Evolutionary conservation across 2,113 vertebrate species (phyloP).

Genomic region (Delphinus delphis): DNA sequence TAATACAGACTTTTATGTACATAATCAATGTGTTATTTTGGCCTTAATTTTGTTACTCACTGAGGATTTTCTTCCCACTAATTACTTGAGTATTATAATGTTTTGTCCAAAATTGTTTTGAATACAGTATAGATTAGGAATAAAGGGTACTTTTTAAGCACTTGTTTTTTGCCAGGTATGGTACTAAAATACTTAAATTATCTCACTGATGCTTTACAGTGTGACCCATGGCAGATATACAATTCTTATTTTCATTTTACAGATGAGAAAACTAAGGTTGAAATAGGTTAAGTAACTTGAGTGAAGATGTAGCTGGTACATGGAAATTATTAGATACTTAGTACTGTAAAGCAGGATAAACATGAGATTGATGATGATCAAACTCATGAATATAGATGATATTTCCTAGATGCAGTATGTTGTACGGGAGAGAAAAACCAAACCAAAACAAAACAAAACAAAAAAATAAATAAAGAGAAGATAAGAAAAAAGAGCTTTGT

Average conservation of each 20-base stretch:
- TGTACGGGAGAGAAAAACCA: neutral
- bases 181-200: neutral
- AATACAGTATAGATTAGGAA: neutral
- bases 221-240: neutral
- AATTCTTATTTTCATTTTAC: neutral
- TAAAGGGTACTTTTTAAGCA: neutral
- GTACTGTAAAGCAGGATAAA: neutral
- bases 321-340: neutral
- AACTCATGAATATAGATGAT: neutral
- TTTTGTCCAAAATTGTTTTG: neutral
- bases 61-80: neutral
- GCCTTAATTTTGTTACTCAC: neutral
- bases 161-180: neutral
- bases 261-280: neutral
- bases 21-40: neutral
- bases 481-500: neutral
- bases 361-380: neutral
- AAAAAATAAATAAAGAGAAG: neutral
- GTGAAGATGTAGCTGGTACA: neutral
- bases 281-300: neutral
- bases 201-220: neutral
- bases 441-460: neutral
- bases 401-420: neutral
- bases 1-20: neutral
- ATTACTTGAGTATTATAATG: neutral